A percentile compares a stretch with the other conserved stretches of the same genome.
These are phyloP conservation scores for Malurus elegans DNA, from an alignment of 2,113 vertebrate species.

Conservation along the genomic window DNA sequence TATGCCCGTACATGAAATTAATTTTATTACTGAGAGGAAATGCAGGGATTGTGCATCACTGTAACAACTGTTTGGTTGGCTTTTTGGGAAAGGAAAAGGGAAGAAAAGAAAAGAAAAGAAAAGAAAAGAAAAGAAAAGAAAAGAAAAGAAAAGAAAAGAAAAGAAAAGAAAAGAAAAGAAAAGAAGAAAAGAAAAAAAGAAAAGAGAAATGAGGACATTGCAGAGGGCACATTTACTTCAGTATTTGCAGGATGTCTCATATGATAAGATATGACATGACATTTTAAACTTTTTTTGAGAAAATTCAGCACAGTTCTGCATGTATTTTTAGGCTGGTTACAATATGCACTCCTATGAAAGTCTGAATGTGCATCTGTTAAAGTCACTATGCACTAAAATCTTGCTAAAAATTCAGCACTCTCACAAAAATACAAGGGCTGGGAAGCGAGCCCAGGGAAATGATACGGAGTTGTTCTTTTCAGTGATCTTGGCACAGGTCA, in stretches of 20 bases:
- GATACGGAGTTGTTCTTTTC: not conserved
- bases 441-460: not conserved
- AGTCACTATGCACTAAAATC: not conserved
- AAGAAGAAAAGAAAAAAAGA: no score
- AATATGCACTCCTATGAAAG: not conserved
- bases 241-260: not conserved
- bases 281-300: not conserved
- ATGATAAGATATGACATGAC: not conserved
- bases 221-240: not conserved
- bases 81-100: no score
- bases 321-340: not conserved
- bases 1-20: not conserved
- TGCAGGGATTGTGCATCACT: not conserved
- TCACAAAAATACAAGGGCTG: not conserved
- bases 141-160: no score
- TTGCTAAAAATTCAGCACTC: not conserved
- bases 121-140: no score
- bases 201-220: accelerated
- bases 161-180: no score
- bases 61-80: not conserved
- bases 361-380: not conserved
- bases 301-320: not conserved
- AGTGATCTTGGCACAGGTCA: not conserved
- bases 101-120: no score
- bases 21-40: not conserved